Percentiles rank a stretch among this genome's conserved stretches.
These are phyloP conservation scores for Podabrus alpinus DNA, from an alignment of 2,888 invertebrate species.

Conservation along the genomic window DNA sequence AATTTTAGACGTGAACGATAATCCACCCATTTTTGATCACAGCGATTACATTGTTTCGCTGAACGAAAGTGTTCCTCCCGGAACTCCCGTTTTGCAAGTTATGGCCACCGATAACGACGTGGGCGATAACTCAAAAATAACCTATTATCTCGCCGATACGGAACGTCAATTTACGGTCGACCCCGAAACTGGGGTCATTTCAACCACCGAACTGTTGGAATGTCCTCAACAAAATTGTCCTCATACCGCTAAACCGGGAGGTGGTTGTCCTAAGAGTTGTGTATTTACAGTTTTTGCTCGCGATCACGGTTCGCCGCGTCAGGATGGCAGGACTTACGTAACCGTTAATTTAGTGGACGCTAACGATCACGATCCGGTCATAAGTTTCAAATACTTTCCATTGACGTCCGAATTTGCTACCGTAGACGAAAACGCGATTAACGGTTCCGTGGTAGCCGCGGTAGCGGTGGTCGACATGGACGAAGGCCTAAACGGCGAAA, in stretches of 20 bases:
- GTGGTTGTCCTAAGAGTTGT: constrained; percentile 85
- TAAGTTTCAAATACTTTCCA: constrained; percentile 85
- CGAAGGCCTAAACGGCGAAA: constrained; percentile 89
- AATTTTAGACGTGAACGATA: constrained; percentile 91
- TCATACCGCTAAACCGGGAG: constrained; percentile 57
- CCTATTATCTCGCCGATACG: constrained; percentile 84
- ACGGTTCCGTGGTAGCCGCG: constrained; percentile 90
- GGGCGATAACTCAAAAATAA: constrained; percentile 90
- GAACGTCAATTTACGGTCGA: constrained; percentile 91
- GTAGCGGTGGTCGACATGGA: constrained; percentile 91
- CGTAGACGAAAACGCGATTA: constrained; percentile 91
- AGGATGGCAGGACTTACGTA: constrained; percentile 90
- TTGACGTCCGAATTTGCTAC: constrained; percentile 84
- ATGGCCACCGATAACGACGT: constrained; percentile 91
- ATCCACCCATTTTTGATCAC: constrained; percentile 92
- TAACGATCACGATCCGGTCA: constrained; percentile 92
- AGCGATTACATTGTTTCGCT: constrained; percentile 91
- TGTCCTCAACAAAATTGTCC: constrained; percentile 83
- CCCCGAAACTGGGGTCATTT: constrained; percentile 87
- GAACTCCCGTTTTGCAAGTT: constrained; percentile 87
- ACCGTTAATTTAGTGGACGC: constrained; percentile 91
- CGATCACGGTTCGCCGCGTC: constrained; percentile 89
- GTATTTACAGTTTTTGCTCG: constrained; percentile 92
- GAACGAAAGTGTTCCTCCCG: constrained; percentile 92
- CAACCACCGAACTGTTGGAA: constrained; percentile 77